Evolutionary conservation across 2,113 vertebrate species (phyloP), one percentile per base, ranked within the genome.

Genomic region (Condylura cristata): DNA sequence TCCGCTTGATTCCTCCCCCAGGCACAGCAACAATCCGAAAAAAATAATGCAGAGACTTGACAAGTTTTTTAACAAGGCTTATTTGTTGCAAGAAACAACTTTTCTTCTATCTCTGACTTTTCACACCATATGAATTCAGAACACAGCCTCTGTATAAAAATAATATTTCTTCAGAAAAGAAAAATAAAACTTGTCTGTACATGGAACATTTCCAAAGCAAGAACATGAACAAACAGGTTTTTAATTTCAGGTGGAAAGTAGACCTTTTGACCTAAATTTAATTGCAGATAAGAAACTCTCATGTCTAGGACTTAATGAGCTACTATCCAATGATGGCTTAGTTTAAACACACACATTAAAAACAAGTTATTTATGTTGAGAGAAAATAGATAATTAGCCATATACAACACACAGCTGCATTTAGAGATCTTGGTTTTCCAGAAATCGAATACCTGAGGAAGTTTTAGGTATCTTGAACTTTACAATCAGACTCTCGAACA

Each of bases 171-270:
- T 96, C 89, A 93, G 86, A 97, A 97, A 41, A 93, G 48, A 97
- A 96, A 97, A 97, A 96, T 92, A 97, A 97, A 98, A 94, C 61
- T 90, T 97, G 97, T 96, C 97, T 95, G 92, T 92, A 95, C 96
- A 97, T 89, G 93, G 97, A 97, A 96, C 56, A 87, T 95, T 96
- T 97, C 95, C 90, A 97, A 97, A 97, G 89, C 85, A 78, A 95
- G 66, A 97, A 97, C 92, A 96, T 94, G 97, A 96, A 97, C 96
- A 94, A 96, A 96, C 97, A 97, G 85, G 93, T 96, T 97, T 97
- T 96, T 97, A 97, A 96, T 94, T n/a, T 97, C 96, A 98, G 96
- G 97, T 97, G 94, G 93, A 97, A 96, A 97, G 96, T 89, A 96
- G 93, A 93, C 86, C 88, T 96, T 98, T 97, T 95, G 93, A 74